Evolutionary conservation across 2,888 invertebrate species (phyloP).

Genomic region (Phengaris arion): DNA sequence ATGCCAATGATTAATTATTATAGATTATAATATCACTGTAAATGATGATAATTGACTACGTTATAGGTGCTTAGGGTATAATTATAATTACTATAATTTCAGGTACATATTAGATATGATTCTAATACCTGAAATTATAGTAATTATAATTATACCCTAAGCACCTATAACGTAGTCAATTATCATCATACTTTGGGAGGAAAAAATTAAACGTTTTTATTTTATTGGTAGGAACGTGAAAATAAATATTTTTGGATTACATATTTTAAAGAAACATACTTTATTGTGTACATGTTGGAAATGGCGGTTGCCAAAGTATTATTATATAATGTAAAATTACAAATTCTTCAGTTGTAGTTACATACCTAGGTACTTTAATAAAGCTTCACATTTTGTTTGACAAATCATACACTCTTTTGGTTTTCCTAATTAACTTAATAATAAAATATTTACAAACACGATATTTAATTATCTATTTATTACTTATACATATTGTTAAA

Average conservation of each 20-base stretch:
- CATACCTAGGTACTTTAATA: slow-evolving; percentile 78
- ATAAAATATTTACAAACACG: slow-evolving; percentile 70
- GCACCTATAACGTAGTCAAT: too few relatives aligned
- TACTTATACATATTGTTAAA: slow-evolving; percentile 75
- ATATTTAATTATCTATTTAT: slow-evolving; percentile 68
- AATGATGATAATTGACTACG: too few relatives aligned
- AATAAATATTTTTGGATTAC: slow-evolving; percentile 19
- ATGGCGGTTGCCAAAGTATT: slow-evolving; percentile 63
- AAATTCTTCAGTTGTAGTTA: slow-evolving; percentile 71
- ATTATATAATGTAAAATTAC: slow-evolving; percentile 78
- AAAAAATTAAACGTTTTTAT: background rate
- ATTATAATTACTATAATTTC: too few relatives aligned
- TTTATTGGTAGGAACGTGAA: background rate
- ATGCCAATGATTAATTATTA: too few relatives aligned
- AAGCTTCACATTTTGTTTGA: slow-evolving; percentile 79
- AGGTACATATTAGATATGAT: too few relatives aligned
- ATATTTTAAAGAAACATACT: slow-evolving; percentile 54
- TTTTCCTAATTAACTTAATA: slow-evolving; percentile 59
- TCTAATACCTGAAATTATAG: too few relatives aligned
- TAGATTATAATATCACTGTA: too few relatives aligned
- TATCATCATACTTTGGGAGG: too few relatives aligned
- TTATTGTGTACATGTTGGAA: slow-evolving; percentile 70
- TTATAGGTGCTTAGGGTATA: too few relatives aligned
- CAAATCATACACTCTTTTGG: slow-evolving; percentile 77
- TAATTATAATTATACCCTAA: too few relatives aligned